Base-by-base conservation (phyloP, 2,888 invertebrate genomes). In the Lycophotia porphyrea region DNA sequence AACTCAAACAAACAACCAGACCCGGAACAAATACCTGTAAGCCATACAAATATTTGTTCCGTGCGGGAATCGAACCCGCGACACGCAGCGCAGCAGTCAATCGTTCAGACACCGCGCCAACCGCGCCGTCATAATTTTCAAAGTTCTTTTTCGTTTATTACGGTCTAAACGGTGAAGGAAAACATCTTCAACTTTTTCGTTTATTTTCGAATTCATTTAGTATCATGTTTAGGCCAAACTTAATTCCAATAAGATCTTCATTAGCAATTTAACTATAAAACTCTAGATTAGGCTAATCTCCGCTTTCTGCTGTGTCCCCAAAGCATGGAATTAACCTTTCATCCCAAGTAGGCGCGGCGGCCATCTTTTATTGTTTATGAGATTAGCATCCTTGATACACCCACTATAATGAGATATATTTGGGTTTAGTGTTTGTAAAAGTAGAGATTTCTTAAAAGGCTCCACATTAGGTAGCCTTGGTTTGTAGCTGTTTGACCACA, bases 271-370 rank as follows among this genome's bases (percentile, higher is more conserved):
- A 61, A 65, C 18, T 4, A 67, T 9, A 58, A 18, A 42, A 1
- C 2, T 36, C 47, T 61, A 63, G 13, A 27, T 42, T 11, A 21
- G 15, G 27, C 27, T 15, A 27, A 24, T 34, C n/a, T 66, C 60
- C 21, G 47, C 61, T 84, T 76, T 81, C 65, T 76, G 70, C 4
- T 15, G 61, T 84, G 76, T 34, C 61, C 76, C 34, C 63, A 76
- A 81, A 86, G 71, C 75, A 77, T 81, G 31, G 31, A 24, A 78
- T 86, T 88, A 74, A 74, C 87, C 74, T 86, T 78, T 87, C 39
- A 70, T 76, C 74, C 74, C 63, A 18, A 36, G 36, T 66, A 68
- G 81, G 81, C 27, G 73, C 63, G 81, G 71, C 63, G 44, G 64
- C 69, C 55, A 76, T 76, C 47, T 84, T 61, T 74, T 69, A 70